Evolutionary conservation across 2,797 vertebrate species (phyloP), one percentile per base, ranked within the genome.

Genomic region (Artibeus lituratus): DNA sequence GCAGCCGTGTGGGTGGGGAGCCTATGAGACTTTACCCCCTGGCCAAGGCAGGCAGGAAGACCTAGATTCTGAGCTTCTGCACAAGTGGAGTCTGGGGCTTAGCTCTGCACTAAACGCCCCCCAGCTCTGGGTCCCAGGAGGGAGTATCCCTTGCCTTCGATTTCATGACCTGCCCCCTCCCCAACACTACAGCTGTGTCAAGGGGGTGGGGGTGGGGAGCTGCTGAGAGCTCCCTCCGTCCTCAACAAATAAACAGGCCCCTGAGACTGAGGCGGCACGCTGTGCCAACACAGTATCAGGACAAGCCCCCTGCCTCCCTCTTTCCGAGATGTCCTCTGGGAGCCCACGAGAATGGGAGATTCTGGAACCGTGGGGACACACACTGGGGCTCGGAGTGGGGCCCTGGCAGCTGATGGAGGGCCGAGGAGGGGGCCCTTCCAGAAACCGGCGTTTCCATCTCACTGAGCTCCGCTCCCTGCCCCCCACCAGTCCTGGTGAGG

Each of bases 231-330:
- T 16, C n/a, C 39, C 39, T 35, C n/a, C 37, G 15, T 42, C 44
- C 39, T 67, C 87, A 47, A 26, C 47, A 37, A 10, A 62, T 47
- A 82, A 39, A 49, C 65, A 76, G 0, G 1, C 44, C n/a, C 62
- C 62, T 29, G 24, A 15, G 32, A 11, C 12, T 3, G 44, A 77
- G 65, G 44, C 57, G 12, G 22, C 26, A 55, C 4, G 42, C 47
- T 47, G 44, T 12, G 47, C 1, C 0, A 1, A 16, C 1, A 12
- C 44, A 21, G n/a, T 7, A 1, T 14, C 42, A 14, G 35, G 37
- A 29, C 10, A 7, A 22, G 69, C 18, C 42, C 14, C 29, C 39
- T 11, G 29, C 37, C 4, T 8, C 49, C 57, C 6, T 16, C 42
- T 67, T 57, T 62, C 80, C n/a, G 70, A 65, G 77, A 24, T 11